Base-by-base conservation (phyloP, 2,797 vertebrate species). In the Peromyscus melanophrys region DNA sequence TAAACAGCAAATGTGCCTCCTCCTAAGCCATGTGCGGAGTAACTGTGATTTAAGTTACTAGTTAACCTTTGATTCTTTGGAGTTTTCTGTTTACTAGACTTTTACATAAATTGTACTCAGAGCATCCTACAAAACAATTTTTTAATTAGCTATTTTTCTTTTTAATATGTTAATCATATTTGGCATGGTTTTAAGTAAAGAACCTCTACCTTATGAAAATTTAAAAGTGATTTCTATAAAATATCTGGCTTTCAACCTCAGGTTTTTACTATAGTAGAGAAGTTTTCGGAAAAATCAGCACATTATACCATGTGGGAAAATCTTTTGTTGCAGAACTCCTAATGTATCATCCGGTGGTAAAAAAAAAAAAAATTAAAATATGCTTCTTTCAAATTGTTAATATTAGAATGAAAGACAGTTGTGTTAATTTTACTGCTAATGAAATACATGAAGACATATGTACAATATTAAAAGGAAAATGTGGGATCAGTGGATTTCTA, bases 361-460 rank as follows among this genome's bases (percentile, higher is more conserved):
- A 85, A 94, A 49, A 43, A 43, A 43, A 43, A 96, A 93, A 95
- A 88, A 55, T 96, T 93, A 92, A 96, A 96, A 93, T 90, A 71
- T 76, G 67, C n/a, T 89, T 96, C 86, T 92, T 77, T 96, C 43
- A 92, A 91, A 89, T 49, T 90, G 94, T 94, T 93, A 96, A 78
- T 87, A 97, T 83, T 96, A 80, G 55, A 95, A 81, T 57, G 6
- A 96, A 93, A 96, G 67, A 78, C 92, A 89, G 75, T 88, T n/a
- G 78, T 76, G 61, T 40, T 95, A 96, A 96, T 95, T 95, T 88
- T 21, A 85, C 85, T 71, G 13, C 49, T 89, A 80, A 65, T 92
- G 80, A 97, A 97, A 94, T 92, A 96, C 81, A 37, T 46, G 92
- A 69, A 90, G 46, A 89, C 34, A 92, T 76, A 89, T 65, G 29